These are phyloP conservation scores for Brenthis ino DNA, from an alignment of 2,888 invertebrate species.

Conservation along the genomic window DNA sequence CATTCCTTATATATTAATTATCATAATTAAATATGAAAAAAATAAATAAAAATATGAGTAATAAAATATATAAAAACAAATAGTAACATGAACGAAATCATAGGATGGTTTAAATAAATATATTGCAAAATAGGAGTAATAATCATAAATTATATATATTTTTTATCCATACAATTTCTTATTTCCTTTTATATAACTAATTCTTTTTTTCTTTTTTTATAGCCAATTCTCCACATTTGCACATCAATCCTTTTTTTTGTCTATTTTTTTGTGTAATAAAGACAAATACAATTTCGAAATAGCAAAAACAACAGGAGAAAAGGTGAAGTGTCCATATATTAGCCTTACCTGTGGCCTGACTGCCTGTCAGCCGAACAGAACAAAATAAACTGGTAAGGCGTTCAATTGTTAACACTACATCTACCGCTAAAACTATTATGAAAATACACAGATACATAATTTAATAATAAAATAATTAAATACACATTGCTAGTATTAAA, in stretches of 20 bases:
- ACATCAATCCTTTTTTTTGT: not conserved
- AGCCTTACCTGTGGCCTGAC: slow-evolving; percentile 78
- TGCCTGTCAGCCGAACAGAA: slow-evolving; percentile 78
- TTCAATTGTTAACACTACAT: slow-evolving; percentile 28
- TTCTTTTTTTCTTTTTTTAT: slow-evolving; percentile 1
- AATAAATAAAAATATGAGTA: not conserved
- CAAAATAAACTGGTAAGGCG: slow-evolving; percentile 59
- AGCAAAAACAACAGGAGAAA: slow-evolving; percentile 41
- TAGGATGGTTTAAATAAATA: slow-evolving; percentile 27
- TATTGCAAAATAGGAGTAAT: slow-evolving; percentile 35
- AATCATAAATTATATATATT: not conserved
- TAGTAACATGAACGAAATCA: slow-evolving; percentile 25
- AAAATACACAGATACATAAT: slow-evolving; percentile 27
- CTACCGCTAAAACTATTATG: slow-evolving; percentile 31
- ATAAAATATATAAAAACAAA: slow-evolving; percentile 2
- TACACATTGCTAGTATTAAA: not conserved
- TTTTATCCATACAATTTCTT: not conserved
- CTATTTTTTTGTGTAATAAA: slow-evolving; percentile 1
- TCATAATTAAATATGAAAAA: slow-evolving; percentile 13
- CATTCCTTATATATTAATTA: not conserved
- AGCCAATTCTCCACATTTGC: slow-evolving; percentile 5
- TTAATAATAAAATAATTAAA: slow-evolving; percentile 10
- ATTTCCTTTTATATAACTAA: slow-evolving; percentile 3
- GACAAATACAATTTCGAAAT: slow-evolving; percentile 36
- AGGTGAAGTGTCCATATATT: slow-evolving; percentile 34